These are phyloP conservation scores for Oreonectes daqikongensis DNA, from an alignment of 2,797 vertebrate species.

Conservation along the genomic window DNA sequence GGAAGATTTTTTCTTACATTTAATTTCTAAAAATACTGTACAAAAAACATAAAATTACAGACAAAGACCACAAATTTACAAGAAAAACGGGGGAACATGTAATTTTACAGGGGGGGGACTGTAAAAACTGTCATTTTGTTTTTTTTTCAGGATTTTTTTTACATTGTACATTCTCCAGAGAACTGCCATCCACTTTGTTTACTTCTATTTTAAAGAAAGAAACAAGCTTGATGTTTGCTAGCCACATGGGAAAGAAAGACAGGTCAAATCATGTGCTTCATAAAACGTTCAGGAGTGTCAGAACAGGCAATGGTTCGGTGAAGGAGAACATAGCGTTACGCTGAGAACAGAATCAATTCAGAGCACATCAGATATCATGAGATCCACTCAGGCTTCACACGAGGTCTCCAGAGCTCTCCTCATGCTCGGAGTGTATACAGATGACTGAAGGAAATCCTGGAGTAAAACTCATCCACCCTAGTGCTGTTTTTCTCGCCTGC, in stretches of 20 bases:
- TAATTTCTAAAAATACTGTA: too few relatives aligned
- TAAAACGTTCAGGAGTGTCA: conserved; percentile 18
- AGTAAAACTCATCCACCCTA: conserved; percentile 35
- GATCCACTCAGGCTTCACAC: conserved; percentile 41
- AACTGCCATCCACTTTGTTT: conserved; percentile 40
- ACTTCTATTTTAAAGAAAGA: background rate
- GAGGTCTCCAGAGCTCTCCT: conserved; percentile 38
- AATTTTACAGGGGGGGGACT: too few relatives aligned
- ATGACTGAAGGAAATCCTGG: conserved; percentile 51
- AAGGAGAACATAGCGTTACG: conserved; percentile 26
- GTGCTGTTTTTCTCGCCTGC: conserved; percentile 1
- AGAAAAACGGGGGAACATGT: too few relatives aligned
- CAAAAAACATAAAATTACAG: too few relatives aligned
- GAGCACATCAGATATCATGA: conserved; percentile 35
- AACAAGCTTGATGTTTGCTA: conserved; percentile 46
- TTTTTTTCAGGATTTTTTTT: too few relatives aligned
- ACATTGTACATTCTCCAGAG: background rate
- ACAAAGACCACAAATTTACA: too few relatives aligned
- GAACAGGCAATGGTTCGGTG: conserved; percentile 4
- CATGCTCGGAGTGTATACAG: conserved; percentile 20
- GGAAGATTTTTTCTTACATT: too few relatives aligned
- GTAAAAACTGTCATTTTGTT: too few relatives aligned
- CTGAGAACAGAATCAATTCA: conserved; percentile 42
- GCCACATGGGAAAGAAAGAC: conserved; percentile 25
- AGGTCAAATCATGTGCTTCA: conserved; percentile 17